Evolutionary conservation across 2,797 vertebrate genomes (phyloP).

Genomic region (Lateolabrax maculatus): DNA sequence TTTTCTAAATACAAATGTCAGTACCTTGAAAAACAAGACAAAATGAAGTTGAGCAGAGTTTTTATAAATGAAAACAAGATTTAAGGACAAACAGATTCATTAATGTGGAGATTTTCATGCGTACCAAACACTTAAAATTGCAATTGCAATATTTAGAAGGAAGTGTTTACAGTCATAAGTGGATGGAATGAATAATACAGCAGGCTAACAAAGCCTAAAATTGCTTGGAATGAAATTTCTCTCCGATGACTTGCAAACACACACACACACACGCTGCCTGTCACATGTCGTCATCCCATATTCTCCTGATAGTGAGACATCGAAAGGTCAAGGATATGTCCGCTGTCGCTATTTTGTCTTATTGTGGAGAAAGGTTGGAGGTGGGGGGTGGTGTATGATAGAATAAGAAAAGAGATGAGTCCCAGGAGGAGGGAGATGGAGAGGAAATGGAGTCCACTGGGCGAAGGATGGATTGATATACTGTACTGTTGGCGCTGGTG

Average conservation of each 20-base stretch:
- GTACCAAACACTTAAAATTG: not conserved
- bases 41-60: too few species aligned
- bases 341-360: conserved; percentile 32
- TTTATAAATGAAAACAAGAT: not conserved
- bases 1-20: not conserved
- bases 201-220: conserved; percentile 26
- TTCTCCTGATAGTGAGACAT: conserved; percentile 39
- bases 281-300: conserved; percentile 19
- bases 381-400: not conserved
- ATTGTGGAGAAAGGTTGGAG: not conserved
- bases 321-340: conserved; percentile 60
- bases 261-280: not conserved
- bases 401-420: conserved; percentile 25
- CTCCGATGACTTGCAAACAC: not conserved
- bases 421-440: conserved; percentile 19
- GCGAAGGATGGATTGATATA: conserved; percentile 42
- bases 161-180: conserved; percentile 34
- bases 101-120: not conserved
- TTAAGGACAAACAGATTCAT: not conserved
- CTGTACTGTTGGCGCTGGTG: conserved; percentile 11
- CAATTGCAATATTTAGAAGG: not conserved
- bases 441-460: conserved; percentile 35
- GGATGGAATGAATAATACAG: conserved; percentile 42
- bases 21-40: not conserved
- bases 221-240: not conserved